Evolutionary conservation across 1,140 invertebrate species (phyloP).

Genomic region (Samia ricini): DNA sequence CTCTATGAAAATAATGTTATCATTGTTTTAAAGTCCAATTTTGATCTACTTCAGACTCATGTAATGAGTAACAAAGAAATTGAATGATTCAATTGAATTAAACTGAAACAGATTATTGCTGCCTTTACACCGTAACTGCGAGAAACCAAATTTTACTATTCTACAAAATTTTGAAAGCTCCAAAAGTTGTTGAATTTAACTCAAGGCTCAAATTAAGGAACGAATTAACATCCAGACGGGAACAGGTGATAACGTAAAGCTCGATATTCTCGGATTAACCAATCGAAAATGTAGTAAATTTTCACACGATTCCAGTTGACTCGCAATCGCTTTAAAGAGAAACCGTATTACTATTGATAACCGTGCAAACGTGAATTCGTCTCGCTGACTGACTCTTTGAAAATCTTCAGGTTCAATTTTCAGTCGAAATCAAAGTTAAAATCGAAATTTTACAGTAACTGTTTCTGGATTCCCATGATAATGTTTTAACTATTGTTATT

Average conservation of each 20-base stretch:
- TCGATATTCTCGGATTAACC: neutral
- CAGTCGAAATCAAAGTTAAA: neutral
- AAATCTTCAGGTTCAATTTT: neutral
- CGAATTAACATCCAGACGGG: too few relatives aligned
- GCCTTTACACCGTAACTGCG: too few relatives aligned
- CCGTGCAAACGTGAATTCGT: neutral
- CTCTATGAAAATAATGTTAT: too few relatives aligned
- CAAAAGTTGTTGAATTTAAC: too few relatives aligned
- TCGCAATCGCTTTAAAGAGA: constrained; percentile 1
- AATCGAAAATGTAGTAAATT: neutral
- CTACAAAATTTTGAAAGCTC: neutral
- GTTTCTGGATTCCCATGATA: neutral
- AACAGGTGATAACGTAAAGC: neutral
- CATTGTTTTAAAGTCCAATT: too few relatives aligned
- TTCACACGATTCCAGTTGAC: neutral
- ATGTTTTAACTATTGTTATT: too few relatives aligned
- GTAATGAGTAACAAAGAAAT: too few relatives aligned
- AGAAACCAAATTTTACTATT: too few relatives aligned
- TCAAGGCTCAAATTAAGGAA: too few relatives aligned
- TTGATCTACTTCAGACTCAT: too few relatives aligned
- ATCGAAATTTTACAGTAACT: neutral
- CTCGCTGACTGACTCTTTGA: neutral
- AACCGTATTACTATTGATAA: constrained; percentile 1
- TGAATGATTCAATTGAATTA: too few relatives aligned
- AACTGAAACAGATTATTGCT: too few relatives aligned